These are phyloP conservation scores for Hylaea fasciaria DNA, from an alignment of 2,888 invertebrate species.

Conservation along the genomic window DNA sequence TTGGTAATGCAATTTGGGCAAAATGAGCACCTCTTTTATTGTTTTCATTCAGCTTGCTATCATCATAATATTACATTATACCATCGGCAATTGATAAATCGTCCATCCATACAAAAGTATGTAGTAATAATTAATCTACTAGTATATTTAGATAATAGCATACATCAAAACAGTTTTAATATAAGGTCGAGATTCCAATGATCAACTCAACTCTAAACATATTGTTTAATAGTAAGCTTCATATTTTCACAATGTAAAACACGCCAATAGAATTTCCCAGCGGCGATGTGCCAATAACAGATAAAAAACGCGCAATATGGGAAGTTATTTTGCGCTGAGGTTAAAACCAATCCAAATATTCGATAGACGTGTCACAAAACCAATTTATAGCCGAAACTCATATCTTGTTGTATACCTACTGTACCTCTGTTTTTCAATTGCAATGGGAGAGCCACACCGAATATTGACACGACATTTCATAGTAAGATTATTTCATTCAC, in stretches of 20 bases:
- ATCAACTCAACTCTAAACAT: neutral
- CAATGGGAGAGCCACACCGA: neutral
- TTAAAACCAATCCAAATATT: slow-evolving; percentile 78
- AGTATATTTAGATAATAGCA: no score
- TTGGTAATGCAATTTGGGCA: no score
- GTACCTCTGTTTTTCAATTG: slow-evolving; percentile 47
- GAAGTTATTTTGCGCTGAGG: slow-evolving; percentile 68
- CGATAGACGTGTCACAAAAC: slow-evolving; percentile 69
- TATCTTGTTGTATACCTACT: slow-evolving; percentile 45
- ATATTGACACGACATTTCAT: neutral
- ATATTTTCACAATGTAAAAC: slow-evolving; percentile 35
- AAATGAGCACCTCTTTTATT: no score
- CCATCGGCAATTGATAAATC: no score
- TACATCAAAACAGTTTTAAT: no score
- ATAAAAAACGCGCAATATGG: slow-evolving; percentile 54
- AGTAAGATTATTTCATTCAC: no score
- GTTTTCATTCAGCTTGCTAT: no score
- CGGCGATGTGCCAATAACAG: slow-evolving; percentile 52
- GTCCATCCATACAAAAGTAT: no score
- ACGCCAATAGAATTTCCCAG: slow-evolving; percentile 44
- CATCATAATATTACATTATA: no score
- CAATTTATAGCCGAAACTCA: slow-evolving; percentile 63
- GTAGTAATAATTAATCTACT: no score
- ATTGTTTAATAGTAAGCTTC: neutral
- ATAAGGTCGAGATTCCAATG: neutral